phyloP scores from a whole-genome alignment of 1,140 invertebrate species.

The Macrocentrus cingulum region DNA sequence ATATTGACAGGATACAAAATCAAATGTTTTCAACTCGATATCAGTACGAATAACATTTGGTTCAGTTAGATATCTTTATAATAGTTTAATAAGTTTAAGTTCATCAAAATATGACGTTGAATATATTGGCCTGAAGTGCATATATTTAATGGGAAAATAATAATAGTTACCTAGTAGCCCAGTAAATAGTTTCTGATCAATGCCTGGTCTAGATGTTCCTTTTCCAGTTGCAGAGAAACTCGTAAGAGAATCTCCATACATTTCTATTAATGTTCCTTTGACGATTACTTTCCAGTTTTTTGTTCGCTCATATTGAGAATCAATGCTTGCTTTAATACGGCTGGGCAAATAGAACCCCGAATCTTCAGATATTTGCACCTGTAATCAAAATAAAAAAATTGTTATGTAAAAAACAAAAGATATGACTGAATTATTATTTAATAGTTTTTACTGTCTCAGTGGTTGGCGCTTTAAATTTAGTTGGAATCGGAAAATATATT shows the following conservation, averaged over 20 bases:
- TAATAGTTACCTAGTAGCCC: conserved; percentile 2
- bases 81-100: no score
- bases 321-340: neutral
- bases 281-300: neutral
- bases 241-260: neutral
- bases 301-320: neutral
- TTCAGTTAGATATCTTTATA: neutral
- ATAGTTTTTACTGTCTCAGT: no score
- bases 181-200: neutral
- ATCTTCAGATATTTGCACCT: neutral
- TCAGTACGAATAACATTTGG: neutral
- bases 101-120: no score
- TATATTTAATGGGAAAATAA: no score
- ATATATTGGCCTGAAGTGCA: no score
- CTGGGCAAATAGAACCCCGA: neutral
- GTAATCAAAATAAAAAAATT: no score
- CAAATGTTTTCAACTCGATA: neutral
- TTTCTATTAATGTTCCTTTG: neutral
- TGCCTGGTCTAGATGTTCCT: neutral
- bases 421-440: no score
- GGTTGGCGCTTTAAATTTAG: no score
- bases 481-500: no score
- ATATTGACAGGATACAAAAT: no score
- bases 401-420: no score
- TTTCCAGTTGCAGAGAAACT: neutral